Evolutionary conservation across 2,888 invertebrate genomes (phyloP).

Genomic region (Laspeyria flexula): DNA sequence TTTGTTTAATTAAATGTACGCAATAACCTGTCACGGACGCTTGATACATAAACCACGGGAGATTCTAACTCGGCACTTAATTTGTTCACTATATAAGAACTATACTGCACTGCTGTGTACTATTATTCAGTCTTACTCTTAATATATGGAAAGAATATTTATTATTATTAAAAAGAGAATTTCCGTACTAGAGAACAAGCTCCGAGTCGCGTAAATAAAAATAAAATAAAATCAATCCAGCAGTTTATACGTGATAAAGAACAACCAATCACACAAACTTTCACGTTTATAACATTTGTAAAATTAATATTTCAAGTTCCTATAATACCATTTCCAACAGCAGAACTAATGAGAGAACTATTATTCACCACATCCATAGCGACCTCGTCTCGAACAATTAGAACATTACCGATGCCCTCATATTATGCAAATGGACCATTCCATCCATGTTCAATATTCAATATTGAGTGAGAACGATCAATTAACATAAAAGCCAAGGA

Average conservation of each 20-base stretch:
- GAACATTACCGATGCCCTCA: conserved; percentile 29
- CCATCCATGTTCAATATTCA: conserved; percentile 2
- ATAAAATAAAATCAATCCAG: too few species aligned
- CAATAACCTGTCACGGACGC: conserved; percentile 23
- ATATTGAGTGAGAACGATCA: not conserved
- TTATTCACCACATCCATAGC: conserved; percentile 35
- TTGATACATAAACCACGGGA: conserved; percentile 38
- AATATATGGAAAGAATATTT: too few species aligned
- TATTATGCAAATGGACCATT: conserved; percentile 24
- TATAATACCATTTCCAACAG: conserved; percentile 21
- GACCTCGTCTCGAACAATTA: conserved; percentile 28
- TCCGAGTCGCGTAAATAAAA: too few species aligned
- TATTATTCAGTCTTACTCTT: too few species aligned
- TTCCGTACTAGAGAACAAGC: too few species aligned
- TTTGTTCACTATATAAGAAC: too few species aligned
- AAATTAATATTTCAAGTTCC: too few species aligned
- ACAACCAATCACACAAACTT: too few species aligned
- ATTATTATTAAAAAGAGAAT: too few species aligned
- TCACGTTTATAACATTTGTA: too few species aligned
- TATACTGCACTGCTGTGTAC: too few species aligned
- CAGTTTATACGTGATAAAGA: too few species aligned
- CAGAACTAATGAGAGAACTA: conserved; percentile 28
- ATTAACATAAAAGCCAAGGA: not conserved
- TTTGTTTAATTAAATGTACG: conserved; percentile 44
- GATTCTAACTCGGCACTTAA: not conserved